Conservation (phyloP, 2,888 invertebrate species). For the Patella caerulea region DNA sequence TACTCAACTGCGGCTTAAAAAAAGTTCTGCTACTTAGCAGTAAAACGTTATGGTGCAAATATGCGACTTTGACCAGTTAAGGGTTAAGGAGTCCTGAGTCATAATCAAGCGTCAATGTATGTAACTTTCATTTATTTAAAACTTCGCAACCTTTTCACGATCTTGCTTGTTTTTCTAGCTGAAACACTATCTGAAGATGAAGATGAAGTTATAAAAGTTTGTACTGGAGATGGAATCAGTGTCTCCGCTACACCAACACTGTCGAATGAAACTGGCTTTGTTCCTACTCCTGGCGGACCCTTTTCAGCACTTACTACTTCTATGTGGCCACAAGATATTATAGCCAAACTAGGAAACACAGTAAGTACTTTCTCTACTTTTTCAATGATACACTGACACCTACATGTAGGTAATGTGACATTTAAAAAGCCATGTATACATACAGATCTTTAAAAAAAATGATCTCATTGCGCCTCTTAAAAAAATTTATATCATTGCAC, state of each 20-base stretch:
- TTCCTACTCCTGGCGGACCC: constrained; percentile 79
- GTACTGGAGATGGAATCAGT: constrained; percentile 78
- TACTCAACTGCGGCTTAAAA: no score
- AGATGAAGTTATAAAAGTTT: constrained; percentile 73
- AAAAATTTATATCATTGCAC: constrained; percentile 16
- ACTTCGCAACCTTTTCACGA: not conserved
- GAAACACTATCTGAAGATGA: constrained; percentile 80
- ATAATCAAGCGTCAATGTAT: not conserved
- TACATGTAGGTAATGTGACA: no score
- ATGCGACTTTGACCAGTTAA: no score
- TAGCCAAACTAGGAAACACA: constrained; percentile 77
- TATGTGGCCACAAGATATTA: constrained; percentile 96
- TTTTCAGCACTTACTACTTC: constrained; percentile 95
- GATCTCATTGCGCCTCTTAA: constrained; percentile 33
- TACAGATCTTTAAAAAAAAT: no score
- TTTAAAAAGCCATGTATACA: no score
- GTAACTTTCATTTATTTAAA: not conserved
- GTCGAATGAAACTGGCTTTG: constrained; percentile 57
- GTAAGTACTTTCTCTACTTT: constrained; percentile 44
- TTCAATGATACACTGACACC: not conserved
- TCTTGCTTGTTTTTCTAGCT: constrained; percentile 56
- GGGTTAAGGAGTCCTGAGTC: no score
- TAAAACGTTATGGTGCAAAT: no score
- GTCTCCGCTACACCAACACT: constrained; percentile 74
- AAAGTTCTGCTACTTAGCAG: no score